phyloP scores from a whole-genome alignment of 2,113 vertebrate genomes.

The Lycaon pictus region DNA sequence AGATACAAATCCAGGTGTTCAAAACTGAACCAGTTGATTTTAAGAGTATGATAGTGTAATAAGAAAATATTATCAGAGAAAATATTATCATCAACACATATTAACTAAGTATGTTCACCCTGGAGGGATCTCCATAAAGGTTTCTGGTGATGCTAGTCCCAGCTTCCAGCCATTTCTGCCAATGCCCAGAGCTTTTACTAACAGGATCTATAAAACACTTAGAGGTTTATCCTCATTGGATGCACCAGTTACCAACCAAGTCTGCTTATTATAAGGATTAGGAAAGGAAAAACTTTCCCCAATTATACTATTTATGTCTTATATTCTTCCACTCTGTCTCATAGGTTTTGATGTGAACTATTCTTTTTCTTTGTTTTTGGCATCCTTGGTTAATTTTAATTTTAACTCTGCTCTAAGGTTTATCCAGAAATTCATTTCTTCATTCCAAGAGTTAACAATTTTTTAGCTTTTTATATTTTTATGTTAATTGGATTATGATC shows the following conservation, averaged over 20 bases:
- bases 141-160: slow-evolving; percentile 13
- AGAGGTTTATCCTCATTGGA: background rate
- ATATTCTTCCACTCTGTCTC: background rate
- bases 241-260: background rate
- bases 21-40: slow-evolving; percentile 70
- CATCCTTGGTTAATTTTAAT: background rate
- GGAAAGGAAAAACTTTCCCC: background rate
- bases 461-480: slow-evolving; percentile 22
- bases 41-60: slow-evolving; percentile 52
- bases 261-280: background rate
- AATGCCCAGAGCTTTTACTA: slow-evolving; percentile 58
- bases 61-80: slow-evolving; percentile 51
- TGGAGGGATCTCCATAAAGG: background rate
- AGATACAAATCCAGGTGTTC: slow-evolving; percentile 33
- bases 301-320: background rate
- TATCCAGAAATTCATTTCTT: background rate
- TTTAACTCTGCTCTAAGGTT: background rate
- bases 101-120: background rate
- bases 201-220: slow-evolving; percentile 9
- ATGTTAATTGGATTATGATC: slow-evolving; percentile 1
- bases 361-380: background rate
- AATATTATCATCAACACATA: slow-evolving; percentile 39
- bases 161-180: slow-evolving; percentile 67
- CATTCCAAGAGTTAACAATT: slow-evolving; percentile 13
- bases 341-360: background rate